Evolutionary conservation across 2,888 invertebrate species (phyloP).

Genomic region (Glyphotaelius pellucidus): DNA sequence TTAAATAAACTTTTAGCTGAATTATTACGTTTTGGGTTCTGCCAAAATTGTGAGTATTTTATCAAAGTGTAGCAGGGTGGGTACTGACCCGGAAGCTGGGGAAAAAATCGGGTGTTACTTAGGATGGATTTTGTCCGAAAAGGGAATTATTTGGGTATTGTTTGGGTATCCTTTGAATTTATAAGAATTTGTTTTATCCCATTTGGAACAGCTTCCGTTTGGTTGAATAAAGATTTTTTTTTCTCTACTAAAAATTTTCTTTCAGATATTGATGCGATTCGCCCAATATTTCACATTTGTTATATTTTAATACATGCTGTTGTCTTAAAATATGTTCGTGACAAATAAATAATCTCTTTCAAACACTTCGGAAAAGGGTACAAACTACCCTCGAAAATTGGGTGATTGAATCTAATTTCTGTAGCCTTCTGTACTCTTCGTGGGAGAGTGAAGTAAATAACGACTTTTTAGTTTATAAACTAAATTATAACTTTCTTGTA

Average conservation of each 20-base stretch:
- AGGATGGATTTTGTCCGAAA: background rate
- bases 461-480: no score
- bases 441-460: no score
- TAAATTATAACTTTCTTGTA: no score
- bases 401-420: no score
- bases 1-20: background rate
- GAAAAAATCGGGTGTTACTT: background rate
- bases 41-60: background rate
- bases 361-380: no score
- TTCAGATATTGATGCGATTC: background rate
- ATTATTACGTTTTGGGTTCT: background rate
- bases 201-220: background rate
- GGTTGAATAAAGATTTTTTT: background rate
- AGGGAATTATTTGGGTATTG: background rate
- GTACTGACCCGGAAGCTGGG: background rate
- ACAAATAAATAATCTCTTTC: no score
- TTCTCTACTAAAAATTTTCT: background rate
- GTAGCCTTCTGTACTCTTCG: no score
- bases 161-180: background rate
- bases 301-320: no score
- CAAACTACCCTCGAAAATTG: no score
- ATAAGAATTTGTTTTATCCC: background rate
- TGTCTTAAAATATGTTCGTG: no score
- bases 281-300: no score
- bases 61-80: background rate